A percentile compares a stretch with the other conserved stretches of the same genome.
phyloP scores from a whole-genome alignment of 2,888 invertebrate genomes.

The Drosophila paranaensis region DNA sequence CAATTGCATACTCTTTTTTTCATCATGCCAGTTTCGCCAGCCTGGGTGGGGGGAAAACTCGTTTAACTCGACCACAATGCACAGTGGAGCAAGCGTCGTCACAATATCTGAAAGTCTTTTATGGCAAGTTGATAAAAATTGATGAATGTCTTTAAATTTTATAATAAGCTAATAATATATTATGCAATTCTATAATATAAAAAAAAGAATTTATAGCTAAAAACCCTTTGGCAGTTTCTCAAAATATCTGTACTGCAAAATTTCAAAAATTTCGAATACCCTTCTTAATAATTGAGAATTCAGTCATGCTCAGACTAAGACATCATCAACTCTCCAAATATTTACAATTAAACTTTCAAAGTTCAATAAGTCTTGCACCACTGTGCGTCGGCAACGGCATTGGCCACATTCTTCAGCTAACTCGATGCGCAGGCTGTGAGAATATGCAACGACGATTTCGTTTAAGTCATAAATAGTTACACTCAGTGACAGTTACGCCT shows the following conservation, averaged over 20 bases:
- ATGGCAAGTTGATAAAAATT: background rate
- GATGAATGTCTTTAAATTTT: background rate
- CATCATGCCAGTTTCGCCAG: background rate
- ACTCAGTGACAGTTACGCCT: conserved; percentile 61
- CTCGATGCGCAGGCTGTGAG: conserved; percentile 41
- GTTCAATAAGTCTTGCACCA: background rate
- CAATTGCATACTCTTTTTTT: conserved; percentile 56
- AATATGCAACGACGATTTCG: conserved; percentile 53
- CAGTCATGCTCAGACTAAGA: too few species aligned
- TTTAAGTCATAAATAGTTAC: conserved; percentile 76
- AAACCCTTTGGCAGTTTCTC: too few species aligned
- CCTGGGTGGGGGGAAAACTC: conserved; percentile 23
- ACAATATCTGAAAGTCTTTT: too few species aligned
- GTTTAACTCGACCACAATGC: conserved; percentile 32
- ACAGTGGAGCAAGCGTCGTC: background rate
- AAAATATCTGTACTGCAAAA: background rate
- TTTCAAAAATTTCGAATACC: background rate
- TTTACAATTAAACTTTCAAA: too few species aligned
- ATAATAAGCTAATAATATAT: too few species aligned
- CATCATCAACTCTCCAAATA: too few species aligned
- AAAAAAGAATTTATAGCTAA: too few species aligned
- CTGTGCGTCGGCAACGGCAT: conserved; percentile 36
- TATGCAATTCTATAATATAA: too few species aligned
- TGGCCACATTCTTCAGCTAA: conserved; percentile 52
- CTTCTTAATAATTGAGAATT: background rate